Base-by-base conservation (phyloP, 2,888 invertebrate species). In the Eustalomyia histrio region DNA sequence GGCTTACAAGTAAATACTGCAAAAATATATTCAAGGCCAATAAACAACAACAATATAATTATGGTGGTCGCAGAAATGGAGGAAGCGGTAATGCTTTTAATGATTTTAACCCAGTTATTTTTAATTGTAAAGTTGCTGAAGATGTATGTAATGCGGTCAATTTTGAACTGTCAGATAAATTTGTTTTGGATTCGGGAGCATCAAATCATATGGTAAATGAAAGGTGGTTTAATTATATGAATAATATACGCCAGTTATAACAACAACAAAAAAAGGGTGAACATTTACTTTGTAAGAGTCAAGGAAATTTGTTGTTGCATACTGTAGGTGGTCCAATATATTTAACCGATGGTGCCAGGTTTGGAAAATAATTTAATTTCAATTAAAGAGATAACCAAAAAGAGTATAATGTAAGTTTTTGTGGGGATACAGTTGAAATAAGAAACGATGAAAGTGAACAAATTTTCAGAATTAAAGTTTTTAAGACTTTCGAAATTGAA, bases 361-460 rank as follows among this genome's bases (percentile, higher is more conserved):
- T 64, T 72, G n/a, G 63, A 60, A 7, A 64, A 72, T 21, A 72
- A 55, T 52, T 60, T 72, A 61, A 63, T 72, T 50, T 73, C 64
- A 33, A 14, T 74, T 5, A 74, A 50, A 33, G 50, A 65, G 18
- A 57, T 65, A 64, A 64, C 63, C 9, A 14, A 33, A 39, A 64
- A 63, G 17, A 33, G 16, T 57, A 64, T 16, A 73, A 29, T 7
- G 50, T 73, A 8, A 73, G 55, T 17, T 73, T 73, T 35, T 35
- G 7, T 14, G 35, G 35, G 9, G 35, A 29, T 67, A 39, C 16
- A 29, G 39, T 71, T 12, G 71, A 61, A n/a, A 71, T 71, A 12
- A 52, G 9, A 35, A 71, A 71, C 35, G 47, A 50, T 24, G 64
- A 55, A 55, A 55, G 14, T 24, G 29, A 43, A 24, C 43, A 64